A percentile compares a stretch with the other conserved stretches of the same genome.
phyloP scores from a whole-genome alignment of 35 echinoderm and acorn worm genomes.

The Patiria miniata region DNA sequence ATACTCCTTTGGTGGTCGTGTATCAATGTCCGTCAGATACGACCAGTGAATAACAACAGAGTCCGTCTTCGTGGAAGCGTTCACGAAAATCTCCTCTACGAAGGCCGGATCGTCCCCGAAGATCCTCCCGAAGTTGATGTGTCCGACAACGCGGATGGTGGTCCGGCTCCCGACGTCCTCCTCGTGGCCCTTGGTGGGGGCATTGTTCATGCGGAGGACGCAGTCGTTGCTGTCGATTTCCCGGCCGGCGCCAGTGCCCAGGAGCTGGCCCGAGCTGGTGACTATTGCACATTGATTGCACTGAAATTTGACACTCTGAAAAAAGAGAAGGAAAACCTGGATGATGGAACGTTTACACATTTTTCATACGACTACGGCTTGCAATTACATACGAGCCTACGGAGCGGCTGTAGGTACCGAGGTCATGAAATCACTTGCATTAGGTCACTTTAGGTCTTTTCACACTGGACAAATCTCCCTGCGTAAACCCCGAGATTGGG shows the following conservation, averaged over 20 bases:
- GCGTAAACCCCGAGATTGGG: no score
- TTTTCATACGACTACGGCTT: no score
- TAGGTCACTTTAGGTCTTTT: no score
- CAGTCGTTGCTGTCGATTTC: constrained; percentile 90
- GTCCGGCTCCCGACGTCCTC: constrained; percentile 75
- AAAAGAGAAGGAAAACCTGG: not conserved
- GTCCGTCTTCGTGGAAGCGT: constrained; percentile 51
- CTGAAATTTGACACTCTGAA: constrained; percentile 58
- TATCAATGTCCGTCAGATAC: constrained; percentile 73
- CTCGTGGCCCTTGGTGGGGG: constrained; percentile 75
- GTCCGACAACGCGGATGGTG: constrained; percentile 68
- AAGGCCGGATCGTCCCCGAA: constrained; percentile 61
- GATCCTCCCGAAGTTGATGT: constrained; percentile 66
- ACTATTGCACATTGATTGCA: constrained; percentile 91
- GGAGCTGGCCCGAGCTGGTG: constrained; percentile 90
- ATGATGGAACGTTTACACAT: not conserved
- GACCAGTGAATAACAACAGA: constrained; percentile 82
- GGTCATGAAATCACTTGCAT: no score
- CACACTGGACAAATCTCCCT: no score
- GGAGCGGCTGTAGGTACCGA: no score
- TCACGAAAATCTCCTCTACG: constrained; percentile 58
- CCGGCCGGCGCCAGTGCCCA: constrained; percentile 56
- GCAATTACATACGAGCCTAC: no score
- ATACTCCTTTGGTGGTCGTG: constrained; percentile 49
- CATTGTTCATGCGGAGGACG: constrained; percentile 93